Percentiles rank a stretch among this genome's conserved stretches.
phyloP scores from a whole-genome alignment of 2,888 invertebrate genomes.

The Plagiodera versicolora region DNA sequence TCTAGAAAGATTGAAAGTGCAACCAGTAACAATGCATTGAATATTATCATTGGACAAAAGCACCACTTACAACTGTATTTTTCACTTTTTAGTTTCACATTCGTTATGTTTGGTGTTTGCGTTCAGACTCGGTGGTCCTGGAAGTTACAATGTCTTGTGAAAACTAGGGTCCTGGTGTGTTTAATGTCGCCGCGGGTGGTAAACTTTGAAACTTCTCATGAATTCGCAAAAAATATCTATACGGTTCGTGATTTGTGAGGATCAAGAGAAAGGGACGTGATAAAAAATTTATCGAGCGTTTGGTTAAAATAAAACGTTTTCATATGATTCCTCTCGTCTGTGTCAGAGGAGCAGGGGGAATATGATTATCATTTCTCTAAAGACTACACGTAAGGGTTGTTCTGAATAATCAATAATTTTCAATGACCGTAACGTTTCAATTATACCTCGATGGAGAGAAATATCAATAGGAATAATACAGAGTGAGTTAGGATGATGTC shows the following conservation, averaged over 20 bases:
- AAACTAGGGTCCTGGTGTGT: constrained; percentile 32
- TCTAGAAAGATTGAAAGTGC: too few relatives aligned
- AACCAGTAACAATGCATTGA: too few relatives aligned
- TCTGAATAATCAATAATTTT: too few relatives aligned
- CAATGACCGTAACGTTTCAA: too few relatives aligned
- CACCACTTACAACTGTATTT: too few relatives aligned
- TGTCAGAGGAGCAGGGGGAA: background rate
- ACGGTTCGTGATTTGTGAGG: constrained; percentile 35
- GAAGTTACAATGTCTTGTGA: constrained; percentile 36
- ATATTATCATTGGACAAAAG: too few relatives aligned
- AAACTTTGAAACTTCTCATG: constrained; percentile 42
- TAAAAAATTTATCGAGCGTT: constrained; percentile 13
- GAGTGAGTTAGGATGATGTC: too few relatives aligned
- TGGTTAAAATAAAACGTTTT: constrained; percentile 16
- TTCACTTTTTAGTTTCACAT: too few relatives aligned
- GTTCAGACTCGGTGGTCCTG: constrained; percentile 44
- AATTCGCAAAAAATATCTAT: constrained; percentile 39
- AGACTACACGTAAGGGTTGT: too few relatives aligned
- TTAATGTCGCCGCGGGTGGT: constrained; percentile 39
- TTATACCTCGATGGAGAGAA: too few relatives aligned
- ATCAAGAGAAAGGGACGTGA: constrained; percentile 25
- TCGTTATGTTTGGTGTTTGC: background rate
- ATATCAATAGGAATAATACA: too few relatives aligned
- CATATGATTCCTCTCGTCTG: constrained; percentile 16
- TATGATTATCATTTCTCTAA: too few relatives aligned